Conservation (phyloP, 2,113 vertebrate species). For the Marcusenius ussheri region DNA sequence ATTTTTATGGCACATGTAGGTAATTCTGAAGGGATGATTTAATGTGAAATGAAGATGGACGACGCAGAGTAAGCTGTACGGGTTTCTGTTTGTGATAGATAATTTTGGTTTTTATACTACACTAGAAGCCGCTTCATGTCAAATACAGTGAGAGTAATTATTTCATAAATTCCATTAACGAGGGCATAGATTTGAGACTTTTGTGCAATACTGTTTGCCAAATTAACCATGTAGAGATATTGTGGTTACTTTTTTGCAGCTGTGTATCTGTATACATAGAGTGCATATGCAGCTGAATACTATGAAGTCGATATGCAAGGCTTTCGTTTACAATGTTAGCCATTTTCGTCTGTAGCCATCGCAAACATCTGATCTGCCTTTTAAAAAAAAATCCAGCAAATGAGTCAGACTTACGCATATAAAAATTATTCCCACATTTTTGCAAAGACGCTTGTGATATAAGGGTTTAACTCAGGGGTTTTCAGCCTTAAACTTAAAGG, state of each 20-base stretch:
- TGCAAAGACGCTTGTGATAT: background rate
- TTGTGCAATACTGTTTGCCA: constrained; percentile 3
- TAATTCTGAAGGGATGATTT: background rate
- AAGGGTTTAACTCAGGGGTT: background rate
- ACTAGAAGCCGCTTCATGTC: background rate
- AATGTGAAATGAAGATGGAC: background rate
- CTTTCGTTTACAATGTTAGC: constrained; percentile 45
- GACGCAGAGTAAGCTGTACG: background rate
- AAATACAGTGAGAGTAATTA: background rate
- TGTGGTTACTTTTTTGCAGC: background rate
- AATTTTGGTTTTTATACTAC: background rate
- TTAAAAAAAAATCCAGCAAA: background rate
- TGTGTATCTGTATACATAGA: background rate
- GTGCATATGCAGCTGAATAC: background rate
- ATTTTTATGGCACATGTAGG: background rate
- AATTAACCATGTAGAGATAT: background rate
- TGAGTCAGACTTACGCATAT: background rate
- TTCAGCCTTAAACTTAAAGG: background rate
- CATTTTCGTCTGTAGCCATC: constrained; percentile 47
- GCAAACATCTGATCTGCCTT: constrained; percentile 37
- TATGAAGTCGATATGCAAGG: background rate
- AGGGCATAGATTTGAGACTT: background rate
- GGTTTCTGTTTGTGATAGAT: background rate
- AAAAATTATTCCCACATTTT: background rate
- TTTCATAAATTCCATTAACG: background rate